Base-by-base conservation (phyloP, 1,140 invertebrate genomes). In the Hypothenemus hampei region DNA sequence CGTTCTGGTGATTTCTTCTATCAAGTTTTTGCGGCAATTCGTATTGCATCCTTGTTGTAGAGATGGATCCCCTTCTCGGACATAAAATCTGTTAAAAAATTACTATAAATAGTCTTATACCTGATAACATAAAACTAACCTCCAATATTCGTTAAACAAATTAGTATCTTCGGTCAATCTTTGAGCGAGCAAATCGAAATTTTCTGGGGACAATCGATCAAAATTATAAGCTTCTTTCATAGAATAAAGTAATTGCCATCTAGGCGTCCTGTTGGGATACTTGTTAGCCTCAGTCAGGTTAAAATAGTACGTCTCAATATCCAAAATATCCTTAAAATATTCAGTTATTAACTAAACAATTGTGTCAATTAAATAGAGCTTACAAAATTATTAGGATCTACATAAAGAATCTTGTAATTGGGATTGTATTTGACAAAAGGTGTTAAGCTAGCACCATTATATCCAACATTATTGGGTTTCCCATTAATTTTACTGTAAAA, bases 401-500 rank as follows among this genome's bases (percentile, higher is more conserved):
- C 73, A 3, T 76, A 73, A 58, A 86, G 89, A 4, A 91, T 77
- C 61, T 84, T 80, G 65, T 90, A 94, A 47, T 89, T 89, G 8
- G 89, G 82, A 73, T 93, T 93, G 52, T 87, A 78, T 58, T 81
- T 67, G 0, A 72, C 62, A 47, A 74, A 86, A 0, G 81, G 62
- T 1, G 89, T 91, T 3, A 86, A 69, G 65, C 85, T 85, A 11
- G 88, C 88, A 0, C 80, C 83, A 44, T 90, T 85, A 78, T 85
- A 93, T 4, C 84, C 83, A 3, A 93, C 75, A 48, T 76, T 80
- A 0, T 81, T 77, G 3, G 62, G 54, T 7, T 1, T 56, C 1
- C 26, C 51, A 18, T 62, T 39, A 0, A 62, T 66, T 16, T 72
- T 70, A 16, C 78, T 69, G 61, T 86, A 87, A 69, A 81, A 82